Conservation (phyloP, 2,888 invertebrate species). For the Callimorpha dominula region DNA sequence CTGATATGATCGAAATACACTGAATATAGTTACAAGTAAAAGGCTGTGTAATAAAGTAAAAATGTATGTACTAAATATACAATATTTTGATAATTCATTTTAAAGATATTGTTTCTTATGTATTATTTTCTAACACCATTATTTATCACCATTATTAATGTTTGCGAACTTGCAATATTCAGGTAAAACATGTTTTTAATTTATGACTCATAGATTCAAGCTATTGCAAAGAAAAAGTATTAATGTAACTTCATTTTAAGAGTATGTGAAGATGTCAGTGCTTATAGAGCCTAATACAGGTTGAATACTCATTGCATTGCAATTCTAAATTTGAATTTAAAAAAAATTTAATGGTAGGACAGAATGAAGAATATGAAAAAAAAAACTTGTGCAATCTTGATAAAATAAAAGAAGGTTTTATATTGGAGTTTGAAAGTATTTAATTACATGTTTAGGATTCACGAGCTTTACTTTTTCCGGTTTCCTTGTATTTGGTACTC, state of each 20-base stretch:
- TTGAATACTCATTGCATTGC: background rate
- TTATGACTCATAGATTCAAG: background rate
- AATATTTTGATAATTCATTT: no score
- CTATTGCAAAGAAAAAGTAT: background rate
- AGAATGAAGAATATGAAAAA: background rate
- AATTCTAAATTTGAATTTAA: background rate
- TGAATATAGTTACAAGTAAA: no score
- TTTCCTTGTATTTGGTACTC: background rate
- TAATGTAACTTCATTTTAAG: background rate
- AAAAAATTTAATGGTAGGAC: background rate
- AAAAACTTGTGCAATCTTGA: background rate
- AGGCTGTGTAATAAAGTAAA: no score
- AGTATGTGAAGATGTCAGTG: background rate
- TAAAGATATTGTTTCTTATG: no score
- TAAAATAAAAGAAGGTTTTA: background rate
- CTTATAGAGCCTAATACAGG: background rate
- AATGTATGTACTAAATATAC: no score
- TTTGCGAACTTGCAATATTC: background rate
- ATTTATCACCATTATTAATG: no score
- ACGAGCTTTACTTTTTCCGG: background rate
- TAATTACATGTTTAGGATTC: background rate
- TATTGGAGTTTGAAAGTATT: background rate
- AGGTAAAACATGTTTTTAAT: background rate
- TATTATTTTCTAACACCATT: no score
- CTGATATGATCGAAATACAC: no score